Evolutionary conservation across 2,888 invertebrate species (phyloP), one percentile per base, ranked within the genome.

Genomic region (Minunthozetes semirufus): DNA sequence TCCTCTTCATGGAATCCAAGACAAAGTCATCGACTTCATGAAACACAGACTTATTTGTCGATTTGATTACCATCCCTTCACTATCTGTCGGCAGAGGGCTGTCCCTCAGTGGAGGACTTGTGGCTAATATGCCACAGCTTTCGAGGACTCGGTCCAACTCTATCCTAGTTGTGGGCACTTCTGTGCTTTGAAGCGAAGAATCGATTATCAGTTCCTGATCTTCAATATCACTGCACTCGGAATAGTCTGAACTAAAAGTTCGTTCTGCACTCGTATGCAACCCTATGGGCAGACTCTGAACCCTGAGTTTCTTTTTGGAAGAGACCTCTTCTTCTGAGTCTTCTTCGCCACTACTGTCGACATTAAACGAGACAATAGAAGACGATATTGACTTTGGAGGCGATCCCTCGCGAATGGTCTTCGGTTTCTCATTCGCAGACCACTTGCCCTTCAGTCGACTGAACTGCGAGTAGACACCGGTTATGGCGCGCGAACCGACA

Each of bases 401-500:
- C 33, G 59, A 33, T 33, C 19, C 17, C 42, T 73, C 73, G 22
- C 29, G 19, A 25, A 71, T 70, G 22, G 74, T 53, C 19, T 59
- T 29, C 33, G 72, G 72, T 53, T 72, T 56, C 8, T 72, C 53
- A 13, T 63, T 73, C n/a, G 61, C 27, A 2, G 42, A 61, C 73
- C 61, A 71, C 48, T 76, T 76, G 17, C 76, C 76, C 17, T 72
- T 72, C 15, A 75, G 48, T 72, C 74, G 76, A 42, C 50, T 61
- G 46, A 74, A 74, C 42, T 72, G 73, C 1, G 70, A 74, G 48
- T 74, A 74, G 13, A 72, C 71, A 11, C 68, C 71, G 15, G 76
- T 76, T 76, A 93, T 84, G 70, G 93, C 93, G 33, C 78, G 76
- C 3, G 78, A 77, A 11, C 79, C 78, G 25, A 78, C 79, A 82